Percentiles rank a stretch among this genome's conserved stretches.
Conservation (phyloP, 2,888 invertebrate species). For the Trachelus iudaicus region DNA sequence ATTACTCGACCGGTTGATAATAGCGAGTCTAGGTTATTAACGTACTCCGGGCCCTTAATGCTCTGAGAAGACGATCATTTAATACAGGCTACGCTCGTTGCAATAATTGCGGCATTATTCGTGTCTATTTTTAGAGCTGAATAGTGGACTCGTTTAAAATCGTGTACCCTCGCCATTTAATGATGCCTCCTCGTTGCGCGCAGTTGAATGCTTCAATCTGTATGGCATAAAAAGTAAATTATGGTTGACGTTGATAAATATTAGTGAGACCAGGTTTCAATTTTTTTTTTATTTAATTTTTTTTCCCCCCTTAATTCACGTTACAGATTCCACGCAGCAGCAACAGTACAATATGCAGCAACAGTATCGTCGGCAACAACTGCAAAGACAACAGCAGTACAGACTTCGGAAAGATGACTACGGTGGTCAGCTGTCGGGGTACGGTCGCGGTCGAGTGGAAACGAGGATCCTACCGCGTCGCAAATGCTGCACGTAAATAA, state of each 20-base stretch:
- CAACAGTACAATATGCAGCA: constrained; percentile 30
- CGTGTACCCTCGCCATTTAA: background rate
- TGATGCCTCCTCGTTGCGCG: background rate
- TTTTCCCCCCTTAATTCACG: too few relatives aligned
- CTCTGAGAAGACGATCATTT: background rate
- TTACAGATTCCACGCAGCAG: constrained; percentile 21
- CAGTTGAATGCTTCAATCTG: background rate
- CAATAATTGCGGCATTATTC: constrained; percentile 16
- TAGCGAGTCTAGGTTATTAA: background rate
- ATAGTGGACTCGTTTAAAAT: background rate
- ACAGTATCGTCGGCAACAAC: constrained; percentile 23
- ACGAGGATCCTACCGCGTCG: constrained; percentile 49
- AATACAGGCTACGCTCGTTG: constrained; percentile 20
- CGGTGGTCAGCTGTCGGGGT: constrained; percentile 34
- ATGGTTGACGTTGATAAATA: background rate
- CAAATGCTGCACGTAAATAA: constrained; percentile 42
- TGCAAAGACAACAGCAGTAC: constrained; percentile 26
- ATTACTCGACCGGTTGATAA: background rate
- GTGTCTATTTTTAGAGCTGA: constrained; percentile 16
- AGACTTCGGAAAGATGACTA: constrained; percentile 32
- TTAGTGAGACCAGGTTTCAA: too few relatives aligned
- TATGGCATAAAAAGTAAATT: background rate
- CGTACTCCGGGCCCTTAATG: background rate
- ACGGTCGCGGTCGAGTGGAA: constrained; percentile 46
- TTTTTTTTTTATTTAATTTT: too few relatives aligned